Base-by-base conservation (phyloP, 2,113 vertebrate genomes). In the Oryzias javanicus region DNA sequence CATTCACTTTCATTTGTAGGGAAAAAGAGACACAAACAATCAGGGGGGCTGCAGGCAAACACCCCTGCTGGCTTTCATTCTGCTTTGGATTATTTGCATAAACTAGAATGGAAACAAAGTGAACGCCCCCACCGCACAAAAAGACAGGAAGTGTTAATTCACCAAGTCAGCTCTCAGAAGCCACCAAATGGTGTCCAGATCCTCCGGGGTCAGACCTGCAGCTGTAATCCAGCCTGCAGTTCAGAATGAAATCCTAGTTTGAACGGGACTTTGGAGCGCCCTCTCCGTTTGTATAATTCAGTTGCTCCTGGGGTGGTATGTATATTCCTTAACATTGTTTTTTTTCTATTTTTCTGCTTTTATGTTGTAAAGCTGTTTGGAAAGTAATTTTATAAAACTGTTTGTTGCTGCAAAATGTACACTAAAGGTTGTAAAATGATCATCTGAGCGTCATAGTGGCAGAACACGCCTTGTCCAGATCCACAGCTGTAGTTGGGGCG, bases 11-110 rank as follows among this genome's bases (percentile, higher is more conserved):
- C 14, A 5, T 51, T 45, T 45, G 27, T 57, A 41, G n/a, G 6
- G 49, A 77, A 61, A 42, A 40, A 41, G 24, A 64, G 19, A 60
- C 49, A 66, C 18, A 71, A 73, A 76, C 45, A 60, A 54, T 66
- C 45, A 35, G 47, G 29, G 47, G 16, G 4, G 44, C 53, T 60
- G 0, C 55, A 62, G 67, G 65, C 55, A 56, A 48, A 35, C 47
- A 58, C 45, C 41, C 60, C 72, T 60, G 74, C 47, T 67, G 46
- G 0, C 59, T 66, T 64, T 50, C 44, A 48, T 35, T 63, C 48
- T 63, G 1, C 14, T 51, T 19, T 29, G 35, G 50, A 24, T n/a
- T 74, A 55, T 71, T 71, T 84, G 25, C 51, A 70, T 14, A 57
- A 55, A 77, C 65, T 35, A 64, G 52, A 18, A 15, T 69, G 74